Evolutionary conservation across 2,888 invertebrate genomes (phyloP).

Genomic region (Leptopterna dolabrata): DNA sequence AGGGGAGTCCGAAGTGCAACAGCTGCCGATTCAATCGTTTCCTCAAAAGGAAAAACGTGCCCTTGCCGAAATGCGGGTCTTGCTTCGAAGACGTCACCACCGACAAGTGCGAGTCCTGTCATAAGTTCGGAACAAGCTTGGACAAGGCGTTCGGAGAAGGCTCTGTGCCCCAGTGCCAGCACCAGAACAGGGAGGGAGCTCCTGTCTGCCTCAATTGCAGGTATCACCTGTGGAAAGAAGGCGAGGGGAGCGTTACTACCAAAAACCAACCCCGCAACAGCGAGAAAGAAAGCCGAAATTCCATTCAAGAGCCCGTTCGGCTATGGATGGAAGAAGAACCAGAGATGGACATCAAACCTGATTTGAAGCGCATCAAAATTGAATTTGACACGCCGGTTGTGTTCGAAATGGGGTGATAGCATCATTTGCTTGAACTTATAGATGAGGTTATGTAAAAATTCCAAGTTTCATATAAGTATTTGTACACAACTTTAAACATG

Average conservation of each 20-base stretch:
- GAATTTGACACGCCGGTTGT: too few relatives aligned
- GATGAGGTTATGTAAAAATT: too few relatives aligned
- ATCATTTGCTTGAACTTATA: too few relatives aligned
- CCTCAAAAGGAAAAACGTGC: neutral
- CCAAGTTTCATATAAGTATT: too few relatives aligned
- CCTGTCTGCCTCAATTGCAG: neutral
- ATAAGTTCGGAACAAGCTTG: neutral
- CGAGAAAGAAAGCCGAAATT: neutral
- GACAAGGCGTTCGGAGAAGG: neutral
- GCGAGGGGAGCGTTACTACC: neutral
- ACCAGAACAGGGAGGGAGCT: neutral
- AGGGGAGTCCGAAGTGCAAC: neutral
- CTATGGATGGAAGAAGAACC: neutral
- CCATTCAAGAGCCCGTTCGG: too few relatives aligned
- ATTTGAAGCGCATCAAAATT: neutral
- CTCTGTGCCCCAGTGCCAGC: neutral
- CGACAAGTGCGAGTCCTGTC: neutral
- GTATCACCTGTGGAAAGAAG: neutral
- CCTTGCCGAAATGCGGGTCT: neutral
- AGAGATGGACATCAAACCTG: neutral
- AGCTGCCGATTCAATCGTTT: neutral
- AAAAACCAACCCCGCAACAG: neutral
- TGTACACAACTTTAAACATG: too few relatives aligned
- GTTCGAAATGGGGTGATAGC: too few relatives aligned
- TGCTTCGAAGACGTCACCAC: neutral